Evolutionary conservation across 2,113 vertebrate species (phyloP).

Genomic region (Cebidichthys violaceus): DNA sequence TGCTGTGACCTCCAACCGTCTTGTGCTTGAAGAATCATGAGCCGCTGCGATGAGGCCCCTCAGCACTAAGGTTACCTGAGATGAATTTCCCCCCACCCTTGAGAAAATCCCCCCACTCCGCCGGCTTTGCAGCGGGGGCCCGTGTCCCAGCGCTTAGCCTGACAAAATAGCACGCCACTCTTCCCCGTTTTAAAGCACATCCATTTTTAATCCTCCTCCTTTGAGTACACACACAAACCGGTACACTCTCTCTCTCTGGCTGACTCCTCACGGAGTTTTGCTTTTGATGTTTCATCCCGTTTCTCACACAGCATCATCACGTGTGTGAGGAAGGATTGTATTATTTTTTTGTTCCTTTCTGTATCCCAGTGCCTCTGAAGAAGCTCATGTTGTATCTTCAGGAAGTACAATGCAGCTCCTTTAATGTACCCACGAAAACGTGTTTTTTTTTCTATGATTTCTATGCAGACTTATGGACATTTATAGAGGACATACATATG

Average conservation of each 20-base stretch:
- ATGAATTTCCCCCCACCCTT: constrained; percentile 27
- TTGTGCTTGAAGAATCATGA: constrained; percentile 3
- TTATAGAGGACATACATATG: not conserved
- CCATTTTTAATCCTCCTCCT: constrained; percentile 68
- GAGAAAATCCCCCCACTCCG: constrained; percentile 25
- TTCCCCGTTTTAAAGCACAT: constrained; percentile 58
- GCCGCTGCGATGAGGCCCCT: constrained; percentile 1
- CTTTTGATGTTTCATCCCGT: constrained; percentile 55
- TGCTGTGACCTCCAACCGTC: not conserved
- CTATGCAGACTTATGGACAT: no score
- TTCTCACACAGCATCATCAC: constrained; percentile 27
- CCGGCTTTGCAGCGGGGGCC: constrained; percentile 13
- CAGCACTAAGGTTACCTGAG: constrained; percentile 47
- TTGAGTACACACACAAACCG: constrained; percentile 15
- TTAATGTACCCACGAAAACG: not conserved
- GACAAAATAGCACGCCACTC: constrained; percentile 61
- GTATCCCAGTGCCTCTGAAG: constrained; percentile 1
- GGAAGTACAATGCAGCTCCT: not conserved
- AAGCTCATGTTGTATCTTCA: constrained; percentile 16
- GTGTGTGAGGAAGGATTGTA: constrained; percentile 4
- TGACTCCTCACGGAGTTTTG: constrained; percentile 12
- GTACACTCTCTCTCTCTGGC: constrained; percentile 9
- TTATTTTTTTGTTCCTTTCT: constrained; percentile 27
- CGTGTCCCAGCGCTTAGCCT: constrained; percentile 42
- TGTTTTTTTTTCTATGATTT: not conserved